Base-by-base conservation (phyloP, 2,888 invertebrate species). In the Thereva unica region DNA sequence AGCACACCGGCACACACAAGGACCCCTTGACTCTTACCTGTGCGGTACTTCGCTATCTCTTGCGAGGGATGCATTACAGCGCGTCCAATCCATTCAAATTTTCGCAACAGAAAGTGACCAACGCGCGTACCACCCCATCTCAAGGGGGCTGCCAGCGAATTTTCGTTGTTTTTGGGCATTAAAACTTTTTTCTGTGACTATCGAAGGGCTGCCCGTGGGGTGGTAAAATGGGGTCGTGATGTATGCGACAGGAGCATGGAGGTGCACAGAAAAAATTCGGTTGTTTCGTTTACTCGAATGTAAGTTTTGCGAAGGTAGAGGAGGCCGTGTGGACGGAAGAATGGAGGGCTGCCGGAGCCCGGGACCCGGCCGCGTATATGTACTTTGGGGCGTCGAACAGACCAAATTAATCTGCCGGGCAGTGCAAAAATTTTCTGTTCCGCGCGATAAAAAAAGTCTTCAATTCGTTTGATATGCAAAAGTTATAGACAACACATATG, bases 371-470 rank as follows among this genome's bases (percentile, higher is more conserved):
- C 44, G 68, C 47, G 61, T 49, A 49, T 67, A 55, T 67, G 65
- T 69, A 61, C 61, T 61, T 61, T 71, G 69, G 70, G 69, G 67
- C 69, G 69, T 70, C 69, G 67, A 69, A 70, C 66, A 64, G 70
- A 66, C 66, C 69, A 69, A 70, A 70, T 70, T 69, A 70, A 70
- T 70, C 70, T 70, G 64, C 70, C 66, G 64, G 69, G 68, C 69
- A 67, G 64, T 68, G 69, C 68, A 68, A 68, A 67, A 54, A 59
- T 63, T 63, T 67, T 63, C 65, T 55, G 56, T 66, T 47, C 66
- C 50, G 52, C 66, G 66, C 64, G 64, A 64, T 45, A 64, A 57
- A 64, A 52, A 64, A 54, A 66, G 50, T 61, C 67, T 66, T 66
- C 57, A 69, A 69, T 67, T 63, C 67, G 66, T 69, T 66, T 69